A percentile compares a stretch with the other conserved stretches of the same genome.
Evolutionary conservation across 2,888 invertebrate genomes (phyloP).

Genomic region (Hemicrepidius hirtus): DNA sequence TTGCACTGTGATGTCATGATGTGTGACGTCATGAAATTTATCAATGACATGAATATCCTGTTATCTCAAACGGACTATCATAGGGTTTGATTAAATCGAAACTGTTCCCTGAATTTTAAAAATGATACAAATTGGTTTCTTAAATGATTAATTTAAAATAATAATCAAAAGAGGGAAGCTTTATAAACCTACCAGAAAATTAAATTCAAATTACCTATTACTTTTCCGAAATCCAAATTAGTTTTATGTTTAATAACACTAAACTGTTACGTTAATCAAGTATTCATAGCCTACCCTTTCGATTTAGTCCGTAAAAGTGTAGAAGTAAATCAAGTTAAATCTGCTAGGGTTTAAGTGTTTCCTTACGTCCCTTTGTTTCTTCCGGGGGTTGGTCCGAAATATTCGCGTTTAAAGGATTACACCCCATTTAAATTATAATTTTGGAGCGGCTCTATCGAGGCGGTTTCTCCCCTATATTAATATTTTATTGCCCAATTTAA

Average conservation of each 20-base stretch:
- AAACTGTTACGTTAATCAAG: conserved; percentile 24
- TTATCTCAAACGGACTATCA: no score
- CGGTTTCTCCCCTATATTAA: conserved; percentile 12
- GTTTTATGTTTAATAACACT: conserved; percentile 13
- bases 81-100: no score
- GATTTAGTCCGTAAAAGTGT: conserved; percentile 22
- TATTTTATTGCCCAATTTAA: conserved; percentile 19
- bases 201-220: neutral
- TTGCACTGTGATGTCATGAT: no score
- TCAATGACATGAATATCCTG: no score
- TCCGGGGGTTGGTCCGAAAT: neutral
- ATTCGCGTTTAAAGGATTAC: conserved; percentile 22
- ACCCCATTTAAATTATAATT: conserved; percentile 27
- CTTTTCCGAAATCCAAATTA: conserved; percentile 18
- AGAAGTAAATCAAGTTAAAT: conserved; percentile 27
- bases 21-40: no score
- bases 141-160: no score
- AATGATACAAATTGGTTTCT: no score
- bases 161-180: neutral
- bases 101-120: no score
- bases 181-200: neutral
- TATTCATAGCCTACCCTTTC: conserved; percentile 15
- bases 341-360: conserved; percentile 21
- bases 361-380: conserved; percentile 29
- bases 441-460: neutral